Conservation (phyloP, 1,140 invertebrate genomes). For the Piezodorus guildinii region DNA sequence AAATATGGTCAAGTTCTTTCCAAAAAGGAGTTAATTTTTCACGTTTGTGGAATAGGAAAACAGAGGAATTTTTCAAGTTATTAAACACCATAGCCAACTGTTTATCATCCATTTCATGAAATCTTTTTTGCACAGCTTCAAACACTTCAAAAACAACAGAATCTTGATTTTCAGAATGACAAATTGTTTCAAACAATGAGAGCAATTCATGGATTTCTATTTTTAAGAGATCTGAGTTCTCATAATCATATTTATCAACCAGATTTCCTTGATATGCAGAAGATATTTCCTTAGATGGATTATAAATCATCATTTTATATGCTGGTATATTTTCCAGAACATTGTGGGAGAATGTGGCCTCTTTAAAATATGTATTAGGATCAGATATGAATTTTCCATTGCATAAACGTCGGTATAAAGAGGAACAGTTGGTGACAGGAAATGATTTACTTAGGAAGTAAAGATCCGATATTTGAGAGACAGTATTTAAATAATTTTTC, state of each 20-base stretch:
- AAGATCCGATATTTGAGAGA: no score
- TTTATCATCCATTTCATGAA: conserved; percentile 2
- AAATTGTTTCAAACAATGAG: neutral
- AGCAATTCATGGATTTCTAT: neutral
- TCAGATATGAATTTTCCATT: no score
- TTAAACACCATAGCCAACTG: neutral
- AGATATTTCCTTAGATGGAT: neutral
- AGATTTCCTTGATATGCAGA: neutral
- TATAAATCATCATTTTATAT: neutral
- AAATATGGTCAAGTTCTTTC: conserved; percentile 11
- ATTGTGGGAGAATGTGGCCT: neutral
- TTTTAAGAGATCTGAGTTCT: neutral
- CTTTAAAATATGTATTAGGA: neutral
- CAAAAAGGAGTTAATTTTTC: conserved; percentile 8
- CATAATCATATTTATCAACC: neutral
- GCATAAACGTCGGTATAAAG: no score
- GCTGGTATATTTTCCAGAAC: neutral
- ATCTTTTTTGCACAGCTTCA: neutral
- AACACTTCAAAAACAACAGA: neutral
- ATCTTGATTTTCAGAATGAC: neutral
- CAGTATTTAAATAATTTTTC: no score
- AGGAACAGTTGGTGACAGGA: no score
- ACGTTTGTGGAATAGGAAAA: neutral
- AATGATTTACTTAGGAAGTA: no score
- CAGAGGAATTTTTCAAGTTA: conserved; percentile 5